These are phyloP conservation scores for Sinhomidia bicolor DNA, from an alignment of 2,888 invertebrate genomes.

Conservation along the genomic window DNA sequence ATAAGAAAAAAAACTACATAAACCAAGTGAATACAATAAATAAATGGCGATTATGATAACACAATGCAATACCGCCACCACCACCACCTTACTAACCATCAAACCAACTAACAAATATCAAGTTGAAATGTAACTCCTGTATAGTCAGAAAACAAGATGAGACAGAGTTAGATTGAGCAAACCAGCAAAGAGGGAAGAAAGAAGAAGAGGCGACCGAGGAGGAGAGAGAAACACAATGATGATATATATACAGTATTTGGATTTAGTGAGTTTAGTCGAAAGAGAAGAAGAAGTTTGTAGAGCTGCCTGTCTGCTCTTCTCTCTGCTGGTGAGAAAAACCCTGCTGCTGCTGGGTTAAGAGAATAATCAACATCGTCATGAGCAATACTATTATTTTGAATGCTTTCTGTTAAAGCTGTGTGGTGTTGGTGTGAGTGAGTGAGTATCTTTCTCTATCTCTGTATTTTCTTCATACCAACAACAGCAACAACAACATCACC, in stretches of 20 bases:
- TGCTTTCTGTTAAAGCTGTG: no score
- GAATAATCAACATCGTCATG: background rate
- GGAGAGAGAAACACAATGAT: conserved; percentile 22
- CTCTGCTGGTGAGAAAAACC: no score
- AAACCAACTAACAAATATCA: background rate
- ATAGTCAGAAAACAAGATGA: no score
- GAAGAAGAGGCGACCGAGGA: background rate
- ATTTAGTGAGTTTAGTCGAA: no score
- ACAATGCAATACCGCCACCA: conserved; percentile 29
- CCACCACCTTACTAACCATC: background rate
- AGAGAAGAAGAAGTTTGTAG: no score
- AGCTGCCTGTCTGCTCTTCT: no score
- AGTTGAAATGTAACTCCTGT: background rate
- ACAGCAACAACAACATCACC: background rate
- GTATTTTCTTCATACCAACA: background rate
- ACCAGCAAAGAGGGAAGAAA: no score
- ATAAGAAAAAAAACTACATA: background rate
- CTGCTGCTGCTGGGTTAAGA: background rate
- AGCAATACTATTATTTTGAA: no score
- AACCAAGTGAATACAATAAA: conserved; percentile 42
- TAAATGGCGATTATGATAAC: conserved; percentile 44
- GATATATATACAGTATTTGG: no score
- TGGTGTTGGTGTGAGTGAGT: background rate
- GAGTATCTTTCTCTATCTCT: background rate
- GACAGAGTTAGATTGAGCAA: no score